Conservation (phyloP, 1,140 invertebrate species). For the Littorina saxatilis region DNA sequence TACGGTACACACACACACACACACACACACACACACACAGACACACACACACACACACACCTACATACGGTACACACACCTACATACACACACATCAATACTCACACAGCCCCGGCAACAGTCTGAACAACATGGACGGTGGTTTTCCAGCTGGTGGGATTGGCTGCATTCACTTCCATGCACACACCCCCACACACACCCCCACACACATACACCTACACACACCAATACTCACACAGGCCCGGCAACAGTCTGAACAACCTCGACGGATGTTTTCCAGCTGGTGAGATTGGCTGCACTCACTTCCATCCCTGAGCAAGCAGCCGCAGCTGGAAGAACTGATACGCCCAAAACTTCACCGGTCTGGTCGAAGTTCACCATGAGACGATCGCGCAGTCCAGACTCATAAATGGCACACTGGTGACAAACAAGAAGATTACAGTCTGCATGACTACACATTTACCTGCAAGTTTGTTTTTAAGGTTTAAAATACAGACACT, state of each 20-base stretch:
- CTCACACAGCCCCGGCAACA: too few species aligned
- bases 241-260: slow-evolving; percentile 84
- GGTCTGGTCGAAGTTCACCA: slow-evolving; percentile 83
- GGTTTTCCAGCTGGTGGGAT: slow-evolving; percentile 80
- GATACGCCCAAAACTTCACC: slow-evolving; percentile 84
- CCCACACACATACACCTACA: not conserved
- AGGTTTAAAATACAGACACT: not conserved
- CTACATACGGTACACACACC: too few species aligned
- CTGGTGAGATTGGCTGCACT: slow-evolving; percentile 70
- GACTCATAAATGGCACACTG: slow-evolving; percentile 82
- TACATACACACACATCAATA: too few species aligned
- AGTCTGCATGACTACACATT: not conserved
- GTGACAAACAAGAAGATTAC: slow-evolving; percentile 48
- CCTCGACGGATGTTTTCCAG: slow-evolving; percentile 85
- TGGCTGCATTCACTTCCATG: too few species aligned
- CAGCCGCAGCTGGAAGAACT: slow-evolving; percentile 73
- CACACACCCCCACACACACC: too few species aligned
- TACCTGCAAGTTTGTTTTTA: not conserved
- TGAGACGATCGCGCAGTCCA: slow-evolving; percentile 83
- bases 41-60: too few species aligned
- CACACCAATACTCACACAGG: slow-evolving; percentile 81
- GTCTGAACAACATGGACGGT: slow-evolving; percentile 78
- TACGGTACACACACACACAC: slow-evolving; percentile 8
- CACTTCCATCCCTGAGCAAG: slow-evolving; percentile 57
- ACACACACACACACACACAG: slow-evolving; percentile 83